These are phyloP conservation scores for Sebastes hubbsi DNA, from an alignment of 2,797 vertebrate species.

Conservation along the genomic window DNA sequence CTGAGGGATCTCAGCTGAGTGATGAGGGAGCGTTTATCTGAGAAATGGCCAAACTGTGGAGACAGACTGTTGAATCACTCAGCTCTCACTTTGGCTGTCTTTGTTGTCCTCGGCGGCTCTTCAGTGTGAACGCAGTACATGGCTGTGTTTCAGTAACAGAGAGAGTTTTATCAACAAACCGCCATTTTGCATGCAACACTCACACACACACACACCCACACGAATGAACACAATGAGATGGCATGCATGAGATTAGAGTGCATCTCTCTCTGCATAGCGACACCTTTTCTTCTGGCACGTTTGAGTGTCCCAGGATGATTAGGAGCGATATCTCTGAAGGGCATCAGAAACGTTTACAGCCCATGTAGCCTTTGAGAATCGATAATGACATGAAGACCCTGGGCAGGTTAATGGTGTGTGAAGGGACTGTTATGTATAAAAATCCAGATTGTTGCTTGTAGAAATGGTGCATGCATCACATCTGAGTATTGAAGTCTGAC, in stretches of 20 bases:
- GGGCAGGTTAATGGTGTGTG: conserved; percentile 76
- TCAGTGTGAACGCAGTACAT: conserved; percentile 33
- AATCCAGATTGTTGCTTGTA: conserved; percentile 70
- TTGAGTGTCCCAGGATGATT: conserved; percentile 57
- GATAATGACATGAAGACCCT: conserved; percentile 70
- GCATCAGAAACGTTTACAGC: conserved; percentile 70
- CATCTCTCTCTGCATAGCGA: conserved; percentile 10
- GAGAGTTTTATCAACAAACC: conserved; percentile 51
- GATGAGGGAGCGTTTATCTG: conserved; percentile 45
- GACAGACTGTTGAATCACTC: conserved; percentile 55
- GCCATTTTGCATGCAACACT: conserved; percentile 50
- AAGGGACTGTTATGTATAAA: conserved; percentile 69
- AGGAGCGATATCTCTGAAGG: conserved; percentile 72
- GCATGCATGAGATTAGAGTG: conserved; percentile 27
- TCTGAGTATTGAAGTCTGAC: conserved; percentile 63
- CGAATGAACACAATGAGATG: conserved; percentile 28
- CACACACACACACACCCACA: neutral
- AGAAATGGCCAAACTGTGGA: conserved; percentile 37
- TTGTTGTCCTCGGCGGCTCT: conserved; percentile 54
- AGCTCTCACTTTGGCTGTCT: conserved; percentile 48
- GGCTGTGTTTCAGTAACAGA: conserved; percentile 45
- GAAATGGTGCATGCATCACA: conserved; percentile 65
- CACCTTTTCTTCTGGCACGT: conserved; percentile 35
- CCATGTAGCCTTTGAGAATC: conserved; percentile 72
- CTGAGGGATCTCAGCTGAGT: conserved; percentile 41